These are phyloP conservation scores for Chionoecetes opilio DNA, from an alignment of 1,140 invertebrate species.

Conservation along the genomic window DNA sequence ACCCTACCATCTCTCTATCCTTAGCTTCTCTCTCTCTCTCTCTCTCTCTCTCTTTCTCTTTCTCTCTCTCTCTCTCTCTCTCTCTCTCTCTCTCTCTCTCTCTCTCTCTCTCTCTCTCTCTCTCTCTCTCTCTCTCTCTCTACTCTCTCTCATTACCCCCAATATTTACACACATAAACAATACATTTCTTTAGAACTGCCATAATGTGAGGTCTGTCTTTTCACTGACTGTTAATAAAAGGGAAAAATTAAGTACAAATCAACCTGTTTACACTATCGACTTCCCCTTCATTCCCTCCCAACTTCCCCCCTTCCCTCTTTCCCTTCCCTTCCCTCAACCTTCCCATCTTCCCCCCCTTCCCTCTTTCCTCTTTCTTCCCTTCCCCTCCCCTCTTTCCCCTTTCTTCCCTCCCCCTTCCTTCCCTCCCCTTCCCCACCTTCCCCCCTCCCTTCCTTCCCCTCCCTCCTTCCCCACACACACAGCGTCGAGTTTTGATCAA, in stretches of 20 bases:
- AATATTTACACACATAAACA: slow-evolving; percentile 65
- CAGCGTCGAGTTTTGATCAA: slow-evolving; percentile 65
- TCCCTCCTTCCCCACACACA: too few species aligned
- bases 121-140: background rate
- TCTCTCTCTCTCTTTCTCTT: background rate
- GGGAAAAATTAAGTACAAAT: slow-evolving; percentile 73
- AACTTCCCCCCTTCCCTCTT: too few species aligned
- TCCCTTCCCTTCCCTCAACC: too few species aligned
- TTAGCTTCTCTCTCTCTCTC: too few species aligned
- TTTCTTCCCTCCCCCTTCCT: too few species aligned
- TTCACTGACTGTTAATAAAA: slow-evolving; percentile 76
- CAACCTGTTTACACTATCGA: slow-evolving; percentile 73
- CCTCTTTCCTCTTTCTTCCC: too few species aligned
- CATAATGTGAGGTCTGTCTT: background rate
- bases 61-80: background rate
- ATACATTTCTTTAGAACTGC: slow-evolving; percentile 9
- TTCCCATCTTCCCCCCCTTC: too few species aligned
- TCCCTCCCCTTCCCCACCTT: too few species aligned
- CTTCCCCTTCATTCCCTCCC: background rate
- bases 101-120: background rate
- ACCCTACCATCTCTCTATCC: too few species aligned
- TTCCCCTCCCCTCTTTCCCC: background rate
- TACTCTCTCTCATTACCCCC: slow-evolving; percentile 44
- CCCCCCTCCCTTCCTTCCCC: too few species aligned
- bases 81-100: background rate